Percentiles rank a stretch among this genome's conserved stretches.
phyloP scores from a whole-genome alignment of 2,113 vertebrate species.

The Xiphophorus hellerii region DNA sequence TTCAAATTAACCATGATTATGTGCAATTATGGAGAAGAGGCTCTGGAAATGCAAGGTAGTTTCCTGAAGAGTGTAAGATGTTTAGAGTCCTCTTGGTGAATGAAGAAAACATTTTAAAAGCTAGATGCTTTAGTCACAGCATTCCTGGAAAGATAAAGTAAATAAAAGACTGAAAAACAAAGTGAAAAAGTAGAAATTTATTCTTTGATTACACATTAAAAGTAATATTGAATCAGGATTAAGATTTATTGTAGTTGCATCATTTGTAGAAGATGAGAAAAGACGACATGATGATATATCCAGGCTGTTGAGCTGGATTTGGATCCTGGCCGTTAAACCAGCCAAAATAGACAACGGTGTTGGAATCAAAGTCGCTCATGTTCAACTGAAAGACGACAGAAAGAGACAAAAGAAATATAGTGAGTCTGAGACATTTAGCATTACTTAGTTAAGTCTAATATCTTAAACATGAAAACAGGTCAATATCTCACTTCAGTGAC shows the following conservation, averaged over 20 bases:
- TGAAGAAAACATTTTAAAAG: slow-evolving; percentile 24
- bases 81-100: background rate
- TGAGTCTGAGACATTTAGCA: no score
- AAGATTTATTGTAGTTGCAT: background rate
- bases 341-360: slow-evolving; percentile 79
- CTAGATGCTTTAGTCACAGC: no score
- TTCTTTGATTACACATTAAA: slow-evolving; percentile 11
- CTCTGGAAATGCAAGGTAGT: slow-evolving; percentile 11
- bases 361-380: slow-evolving; percentile 50
- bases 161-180: background rate
- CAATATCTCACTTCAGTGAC: slow-evolving; percentile 26
- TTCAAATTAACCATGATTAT: slow-evolving; percentile 41
- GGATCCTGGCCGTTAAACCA: slow-evolving; percentile 77
- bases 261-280: slow-evolving; percentile 82
- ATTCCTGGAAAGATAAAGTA: no score
- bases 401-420: background rate
- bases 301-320: slow-evolving; percentile 71
- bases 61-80: background rate
- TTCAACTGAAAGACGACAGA: slow-evolving; percentile 68
- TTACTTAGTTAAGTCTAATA: no score
- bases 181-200: slow-evolving; percentile 35
- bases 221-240: background rate
- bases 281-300: slow-evolving; percentile 82
- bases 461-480: background rate
- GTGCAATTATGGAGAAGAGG: slow-evolving; percentile 42